Percentiles rank a stretch among this genome's conserved stretches.
Evolutionary conservation across 2,797 vertebrate species (phyloP).

Genomic region (Podargus strigoides): DNA sequence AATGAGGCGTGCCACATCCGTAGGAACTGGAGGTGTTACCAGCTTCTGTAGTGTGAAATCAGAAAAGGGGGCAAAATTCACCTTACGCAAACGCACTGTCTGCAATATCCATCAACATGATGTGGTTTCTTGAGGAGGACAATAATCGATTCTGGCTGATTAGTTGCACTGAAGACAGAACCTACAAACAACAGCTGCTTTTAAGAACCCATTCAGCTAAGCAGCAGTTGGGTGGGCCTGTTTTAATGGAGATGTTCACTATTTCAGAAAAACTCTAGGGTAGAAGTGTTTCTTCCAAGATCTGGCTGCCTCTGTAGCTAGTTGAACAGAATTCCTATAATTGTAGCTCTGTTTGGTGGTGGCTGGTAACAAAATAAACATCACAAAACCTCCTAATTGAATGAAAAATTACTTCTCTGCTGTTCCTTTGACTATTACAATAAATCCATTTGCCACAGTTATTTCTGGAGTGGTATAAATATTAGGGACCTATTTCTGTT

Average conservation of each 20-base stretch:
- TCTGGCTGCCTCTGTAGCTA: background rate
- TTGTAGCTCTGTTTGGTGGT: background rate
- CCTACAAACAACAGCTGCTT: background rate
- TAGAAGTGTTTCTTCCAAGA: background rate
- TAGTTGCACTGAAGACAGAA: background rate
- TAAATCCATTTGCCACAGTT: background rate
- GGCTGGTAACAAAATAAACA: background rate
- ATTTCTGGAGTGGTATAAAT: background rate
- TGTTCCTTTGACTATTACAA: background rate
- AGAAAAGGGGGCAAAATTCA: background rate
- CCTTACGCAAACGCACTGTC: background rate
- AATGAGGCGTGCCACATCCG: rapidly evolving
- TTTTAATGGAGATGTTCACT: background rate
- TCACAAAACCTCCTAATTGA: background rate
- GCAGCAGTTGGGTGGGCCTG: background rate
- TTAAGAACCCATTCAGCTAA: background rate
- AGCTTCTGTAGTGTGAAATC: background rate
- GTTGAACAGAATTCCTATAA: background rate
- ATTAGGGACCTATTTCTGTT: background rate
- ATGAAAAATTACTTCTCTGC: background rate
- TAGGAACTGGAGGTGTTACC: background rate
- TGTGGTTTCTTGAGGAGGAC: background rate
- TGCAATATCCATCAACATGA: background rate
- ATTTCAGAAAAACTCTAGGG: background rate
- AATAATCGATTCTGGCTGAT: background rate